Base-by-base conservation (phyloP, 2,113 vertebrate species). In the Bos indicus region DNA sequence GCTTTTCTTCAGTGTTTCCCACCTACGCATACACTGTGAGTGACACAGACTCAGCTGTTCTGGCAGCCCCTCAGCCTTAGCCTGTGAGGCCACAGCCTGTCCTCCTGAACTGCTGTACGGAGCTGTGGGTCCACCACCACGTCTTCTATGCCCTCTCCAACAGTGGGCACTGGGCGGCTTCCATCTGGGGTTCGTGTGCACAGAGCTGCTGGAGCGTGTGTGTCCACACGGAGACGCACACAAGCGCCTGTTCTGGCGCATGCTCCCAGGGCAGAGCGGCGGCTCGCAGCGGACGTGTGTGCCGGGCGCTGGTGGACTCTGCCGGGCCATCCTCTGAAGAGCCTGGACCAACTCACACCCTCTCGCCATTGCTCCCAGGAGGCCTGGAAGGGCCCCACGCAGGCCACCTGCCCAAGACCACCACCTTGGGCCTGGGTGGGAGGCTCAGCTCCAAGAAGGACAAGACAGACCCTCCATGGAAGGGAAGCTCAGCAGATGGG, bases 61-160 rank as follows among this genome's bases (percentile, higher is more conserved):
- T 13, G 64, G 30, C 43, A 15, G 10, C 40, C 43, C 8, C 11
- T 30, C 12, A 13, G 6, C 9, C 0, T 1, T 0, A 57, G 90
- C 19, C 83, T 7, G 7, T 3, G 40, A 3, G 36, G 43, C 84
- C n/a, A 8, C 3, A 33, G 13, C 7, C 0, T 40, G 9, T 15
- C 82, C 84, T 43, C 14, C 19, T 3, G 21, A 5, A 23, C 16
- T 59, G 43, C 26, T 36, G 23, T 3, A 48, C 9, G 13, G 59
- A 19, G 11, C 5, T 33, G n/a, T 14, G 48, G 56, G 4, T 17
- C 74, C 25, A 14, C 15, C n/a, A 9, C n/a, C 3, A 0, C 0
- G 0, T 15, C 0, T 16, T 23, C 23, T 0, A 14, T 43, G 54
- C 4, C 0, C 1, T 28, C 40, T 15, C 17, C 25, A 3, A 23